Evolutionary conservation across 2,113 vertebrate genomes (phyloP), one percentile per base, ranked within the genome.

Genomic region (Phylloscopus whistleri): DNA sequence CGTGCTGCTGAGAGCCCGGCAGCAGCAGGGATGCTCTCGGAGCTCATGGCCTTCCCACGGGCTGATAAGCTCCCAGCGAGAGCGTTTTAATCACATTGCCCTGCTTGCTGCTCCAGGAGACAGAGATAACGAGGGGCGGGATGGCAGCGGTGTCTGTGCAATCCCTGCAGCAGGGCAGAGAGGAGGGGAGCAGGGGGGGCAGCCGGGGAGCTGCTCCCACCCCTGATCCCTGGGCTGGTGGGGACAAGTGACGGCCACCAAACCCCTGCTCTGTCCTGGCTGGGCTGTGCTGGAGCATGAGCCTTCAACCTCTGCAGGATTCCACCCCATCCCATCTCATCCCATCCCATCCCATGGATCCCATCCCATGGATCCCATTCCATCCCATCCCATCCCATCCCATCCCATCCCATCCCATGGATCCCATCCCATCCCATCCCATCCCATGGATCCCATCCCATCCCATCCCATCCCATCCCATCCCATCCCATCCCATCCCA

Each of bases 41-140:
- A 69, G 30, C 44, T n/a, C 13, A 2, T 2, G 37, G 31, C 73
- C 64, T 66, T 66, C 27, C 64, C 0, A 1, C 68, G n/a, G 46
- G 37, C 83, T 62, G 55, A 26, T 49, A 55, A 69, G 27, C 4
- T 79, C 44, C 53, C 59, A 10, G 74, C 0, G 0, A 63, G 39
- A 43, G 44, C 52, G 21, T 18, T 93, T 70, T 93, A 62, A 94
- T 89, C 51, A 22, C 9, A 73, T 93, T 93, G 89, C 28, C 44
- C 58, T 85, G 58, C 30, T 85, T 64, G 81, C 62, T 63, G 70
- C 56, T 76, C 67, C 79, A 41, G 89, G 39, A 87, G 52, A 64
- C 74, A 87, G 88, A 67, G 90, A 91, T 82, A 90, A 74, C 0
- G 21, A 75, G n/a, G 24, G 31, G 53, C 0, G 0, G 20, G 58